Evolutionary conservation across 2,113 vertebrate species (phyloP).

Genomic region (Piprites chloris): DNA sequence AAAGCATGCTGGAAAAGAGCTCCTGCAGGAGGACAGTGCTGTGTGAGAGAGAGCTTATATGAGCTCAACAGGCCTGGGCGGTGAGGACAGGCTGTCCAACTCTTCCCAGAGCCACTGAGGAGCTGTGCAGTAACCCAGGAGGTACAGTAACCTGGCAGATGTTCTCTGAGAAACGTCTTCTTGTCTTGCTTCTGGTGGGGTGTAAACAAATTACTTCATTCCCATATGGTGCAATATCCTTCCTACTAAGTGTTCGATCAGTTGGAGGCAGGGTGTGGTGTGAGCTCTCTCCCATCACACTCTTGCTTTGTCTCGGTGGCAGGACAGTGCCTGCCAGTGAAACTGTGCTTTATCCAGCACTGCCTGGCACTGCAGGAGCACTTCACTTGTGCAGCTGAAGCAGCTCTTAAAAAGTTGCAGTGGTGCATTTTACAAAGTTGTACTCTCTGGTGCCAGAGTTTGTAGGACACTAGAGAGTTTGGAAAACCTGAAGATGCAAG

Average conservation of each 20-base stretch:
- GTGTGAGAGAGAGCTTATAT: not conserved
- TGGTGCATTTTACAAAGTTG: not conserved
- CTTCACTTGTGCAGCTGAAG: not conserved
- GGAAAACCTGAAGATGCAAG: not conserved
- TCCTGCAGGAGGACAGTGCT: rapidly evolving
- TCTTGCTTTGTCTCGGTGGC: rapidly evolving
- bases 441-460: not conserved
- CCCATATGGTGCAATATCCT: too few species aligned
- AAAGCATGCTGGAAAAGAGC: not conserved
- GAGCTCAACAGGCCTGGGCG: rapidly evolving
- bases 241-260: not conserved
- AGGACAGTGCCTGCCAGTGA: not conserved
- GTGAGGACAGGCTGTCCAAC: too few species aligned
- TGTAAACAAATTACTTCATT: not conserved
- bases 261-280: not conserved
- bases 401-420: not conserved
- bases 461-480: not conserved
- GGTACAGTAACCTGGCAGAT: not conserved
- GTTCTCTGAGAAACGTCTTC: not conserved
- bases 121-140: not conserved
- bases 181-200: not conserved
- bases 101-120: not conserved
- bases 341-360: not conserved
- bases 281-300: rapidly evolving
- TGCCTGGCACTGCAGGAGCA: rapidly evolving